These are phyloP conservation scores for Diplogasteroides magnus DNA, from an alignment of 1,140 invertebrate genomes.

Conservation along the genomic window DNA sequence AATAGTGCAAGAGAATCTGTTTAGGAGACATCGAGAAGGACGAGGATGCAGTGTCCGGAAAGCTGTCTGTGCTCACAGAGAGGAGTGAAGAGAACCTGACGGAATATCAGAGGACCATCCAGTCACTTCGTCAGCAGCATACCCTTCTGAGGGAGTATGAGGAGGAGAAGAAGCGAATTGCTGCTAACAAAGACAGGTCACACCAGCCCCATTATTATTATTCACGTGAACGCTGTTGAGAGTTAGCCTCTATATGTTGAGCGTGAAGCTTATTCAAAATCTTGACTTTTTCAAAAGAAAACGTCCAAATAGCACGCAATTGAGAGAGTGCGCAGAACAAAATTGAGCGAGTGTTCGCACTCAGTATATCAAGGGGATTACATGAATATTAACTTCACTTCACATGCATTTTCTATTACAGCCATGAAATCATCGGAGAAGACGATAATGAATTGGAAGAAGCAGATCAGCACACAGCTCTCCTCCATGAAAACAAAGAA, in stretches of 20 bases:
- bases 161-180: conserved; percentile 4
- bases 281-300: not conserved
- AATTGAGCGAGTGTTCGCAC: no score
- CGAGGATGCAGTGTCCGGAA: conserved; percentile 43
- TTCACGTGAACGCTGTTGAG: no score
- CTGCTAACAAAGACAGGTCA: not conserved
- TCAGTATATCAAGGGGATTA: no score
- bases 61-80: conserved; percentile 53
- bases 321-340: no score
- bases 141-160: conserved; percentile 19
- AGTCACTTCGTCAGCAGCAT: conserved; percentile 46
- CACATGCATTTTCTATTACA: no score
- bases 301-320: no score
- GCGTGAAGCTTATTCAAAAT: no score
- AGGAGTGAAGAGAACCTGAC: conserved; percentile 52
- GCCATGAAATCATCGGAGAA: no score
- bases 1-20: not conserved
- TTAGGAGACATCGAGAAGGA: conserved; percentile 29
- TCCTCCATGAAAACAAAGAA: not conserved
- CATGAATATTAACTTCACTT: no score
- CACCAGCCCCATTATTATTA: not conserved
- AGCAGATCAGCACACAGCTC: not conserved
- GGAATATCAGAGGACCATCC: conserved; percentile 54
- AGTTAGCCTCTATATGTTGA: no score
- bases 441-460: not conserved